Percentiles rank a stretch among this genome's conserved stretches.
Evolutionary conservation across 2,797 vertebrate species (phyloP).

Genomic region (Micrastur ruficollis): DNA sequence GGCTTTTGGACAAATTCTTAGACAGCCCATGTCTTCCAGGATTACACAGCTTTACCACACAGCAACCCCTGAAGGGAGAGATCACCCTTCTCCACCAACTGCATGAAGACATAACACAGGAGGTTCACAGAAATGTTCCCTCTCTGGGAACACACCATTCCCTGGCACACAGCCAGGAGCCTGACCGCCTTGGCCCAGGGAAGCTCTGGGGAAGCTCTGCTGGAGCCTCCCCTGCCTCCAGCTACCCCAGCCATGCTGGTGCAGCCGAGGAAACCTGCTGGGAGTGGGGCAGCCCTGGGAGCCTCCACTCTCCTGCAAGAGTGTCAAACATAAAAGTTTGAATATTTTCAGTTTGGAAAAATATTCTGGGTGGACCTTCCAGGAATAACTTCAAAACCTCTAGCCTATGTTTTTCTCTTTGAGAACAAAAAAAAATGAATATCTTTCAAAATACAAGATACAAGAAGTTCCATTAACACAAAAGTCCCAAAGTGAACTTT

Average conservation of each 20-base stretch:
- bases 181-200: not conserved
- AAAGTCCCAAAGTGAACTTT: not conserved
- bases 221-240: not conserved
- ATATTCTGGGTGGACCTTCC: not conserved
- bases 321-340: not conserved
- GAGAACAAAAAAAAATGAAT: not conserved
- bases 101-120: not conserved
- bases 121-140: not conserved
- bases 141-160: not conserved
- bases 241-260: not conserved
- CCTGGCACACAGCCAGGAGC: not conserved
- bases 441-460: not conserved
- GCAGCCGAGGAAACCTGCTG: not conserved
- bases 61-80: not conserved
- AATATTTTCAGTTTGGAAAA: not conserved
- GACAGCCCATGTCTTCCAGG: not conserved
- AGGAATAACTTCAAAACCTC: not conserved
- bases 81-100: not conserved
- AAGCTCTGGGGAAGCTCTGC: not conserved
- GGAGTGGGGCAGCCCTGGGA: rapidly evolving
- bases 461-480: not conserved
- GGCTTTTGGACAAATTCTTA: not conserved
- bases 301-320: not conserved
- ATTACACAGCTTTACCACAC: not conserved
- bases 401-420: not conserved